Conservation (phyloP, 2,113 vertebrate genomes). For the Ardeotis arabs region DNA sequence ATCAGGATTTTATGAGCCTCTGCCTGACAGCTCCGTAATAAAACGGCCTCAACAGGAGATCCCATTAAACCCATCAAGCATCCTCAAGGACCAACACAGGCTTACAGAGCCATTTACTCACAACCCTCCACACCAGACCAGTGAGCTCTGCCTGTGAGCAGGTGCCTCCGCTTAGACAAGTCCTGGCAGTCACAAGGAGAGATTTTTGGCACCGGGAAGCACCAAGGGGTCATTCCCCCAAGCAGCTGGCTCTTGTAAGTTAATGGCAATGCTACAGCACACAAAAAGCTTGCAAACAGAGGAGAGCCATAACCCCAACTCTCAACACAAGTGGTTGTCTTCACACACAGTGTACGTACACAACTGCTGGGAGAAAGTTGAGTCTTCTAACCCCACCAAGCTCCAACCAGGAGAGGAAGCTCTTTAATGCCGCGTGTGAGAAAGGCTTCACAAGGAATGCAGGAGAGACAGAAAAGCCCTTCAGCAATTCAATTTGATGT, state of each 20-base stretch:
- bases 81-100: not conserved
- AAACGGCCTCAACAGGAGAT: not conserved
- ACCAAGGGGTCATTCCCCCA: not conserved
- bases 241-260: not conserved
- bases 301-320: not conserved
- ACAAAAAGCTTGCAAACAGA: not conserved
- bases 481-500: not conserved
- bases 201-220: not conserved
- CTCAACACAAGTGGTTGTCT: not conserved
- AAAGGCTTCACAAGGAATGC: not conserved
- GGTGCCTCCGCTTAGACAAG: not conserved
- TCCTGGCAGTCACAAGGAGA: not conserved
- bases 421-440: not conserved
- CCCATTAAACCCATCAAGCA: not conserved
- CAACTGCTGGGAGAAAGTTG: not conserved
- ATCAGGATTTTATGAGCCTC: not conserved
- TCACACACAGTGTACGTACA: not conserved
- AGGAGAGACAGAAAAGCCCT: not conserved
- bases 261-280: not conserved
- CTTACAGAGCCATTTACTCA: not conserved
- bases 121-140: not conserved
- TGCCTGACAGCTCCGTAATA: not conserved
- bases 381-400: not conserved
- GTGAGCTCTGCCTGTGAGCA: not conserved
- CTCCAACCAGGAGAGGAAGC: not conserved